A percentile compares a stretch with the other conserved stretches of the same genome.
These are phyloP conservation scores for Dolichallabes microphthalmus DNA, from an alignment of 2,113 vertebrate genomes.

Conservation along the genomic window DNA sequence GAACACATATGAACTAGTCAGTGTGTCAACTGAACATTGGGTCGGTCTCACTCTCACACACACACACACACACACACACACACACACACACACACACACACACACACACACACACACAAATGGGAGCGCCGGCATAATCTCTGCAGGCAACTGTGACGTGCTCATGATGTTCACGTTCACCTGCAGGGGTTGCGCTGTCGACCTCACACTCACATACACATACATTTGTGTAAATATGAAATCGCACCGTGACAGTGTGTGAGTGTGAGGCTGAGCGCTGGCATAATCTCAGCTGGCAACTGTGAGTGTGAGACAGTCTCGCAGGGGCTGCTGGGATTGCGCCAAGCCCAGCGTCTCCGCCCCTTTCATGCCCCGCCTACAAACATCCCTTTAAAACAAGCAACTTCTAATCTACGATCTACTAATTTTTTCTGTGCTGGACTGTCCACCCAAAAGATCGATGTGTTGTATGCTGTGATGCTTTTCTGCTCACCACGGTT, in stretches of 20 bases:
- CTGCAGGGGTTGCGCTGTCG: conserved; percentile 82
- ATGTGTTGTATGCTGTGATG: not conserved
- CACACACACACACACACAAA: not conserved
- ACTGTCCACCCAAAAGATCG: not conserved
- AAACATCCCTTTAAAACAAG: no score
- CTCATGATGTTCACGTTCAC: conserved; percentile 78
- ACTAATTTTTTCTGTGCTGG: not conserved
- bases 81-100: not conserved
- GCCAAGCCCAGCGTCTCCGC: conserved; percentile 81
- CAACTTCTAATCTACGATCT: no score
- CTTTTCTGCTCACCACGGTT: not conserved
- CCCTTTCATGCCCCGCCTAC: conserved; percentile 22
- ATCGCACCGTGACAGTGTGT: not conserved
- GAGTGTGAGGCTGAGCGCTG: conserved; percentile 74
- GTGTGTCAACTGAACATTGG: not conserved
- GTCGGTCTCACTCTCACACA: no score
- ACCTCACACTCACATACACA: conserved; percentile 50
- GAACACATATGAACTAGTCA: not conserved
- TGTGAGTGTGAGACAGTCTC: conserved; percentile 83
- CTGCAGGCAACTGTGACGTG: conserved; percentile 90
- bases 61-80: not conserved
- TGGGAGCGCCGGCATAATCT: conserved; percentile 84
- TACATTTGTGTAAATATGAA: conserved; percentile 10
- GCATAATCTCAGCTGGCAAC: conserved; percentile 99
- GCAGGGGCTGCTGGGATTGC: conserved; percentile 87